Base-by-base conservation (phyloP, 1,140 invertebrate species). In the Hylyphantes graminicola region DNA sequence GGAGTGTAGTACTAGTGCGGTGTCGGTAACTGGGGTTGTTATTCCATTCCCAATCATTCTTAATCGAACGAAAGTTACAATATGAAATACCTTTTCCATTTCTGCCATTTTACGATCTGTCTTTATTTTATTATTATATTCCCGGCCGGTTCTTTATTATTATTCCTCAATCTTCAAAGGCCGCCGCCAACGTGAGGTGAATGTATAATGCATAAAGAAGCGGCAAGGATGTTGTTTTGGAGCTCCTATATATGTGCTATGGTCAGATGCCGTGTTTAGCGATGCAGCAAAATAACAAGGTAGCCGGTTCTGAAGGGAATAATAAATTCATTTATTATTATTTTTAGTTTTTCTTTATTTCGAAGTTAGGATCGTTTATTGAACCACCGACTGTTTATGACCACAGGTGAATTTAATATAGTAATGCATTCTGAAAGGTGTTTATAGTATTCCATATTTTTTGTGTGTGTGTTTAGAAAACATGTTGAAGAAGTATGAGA, bases 121-220 rank as follows among this genome's bases (percentile, higher is more conserved):
- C 12, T 73, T 50, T 65, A 72, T 63, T 73, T 65, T 63, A 12
- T 77, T 54, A 51, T 77, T 77, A 55, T 74, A 7, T 17, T 57
- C 35, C 19, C 21, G 13, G 13, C 59, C 54, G 55, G 51, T 70
- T 21, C 63, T 50, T 67, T 81, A 19, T 67, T 65, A 65, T 63
- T 50, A 65, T 81, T 81, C 48, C 55, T 73, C 54, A 55, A 21
- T 53, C 19, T 73, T 55, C 35, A 53, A 67, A 81, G 65, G 73
- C 63, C n/a, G 67, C 79, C 79, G 79, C 50, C 68, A 21, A 35
- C 54, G 79, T 81, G 79, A 55, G 19, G 17, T 57, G 79, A 81
- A 81, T 81, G 67, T 81, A 63, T 72, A 81, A 81, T 81, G 73
- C 73, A 73, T 63, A 73, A 81, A 59, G 19, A 55, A 74, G 54